Base-by-base conservation (phyloP, 1,140 invertebrate species). In the Zaprionus africanus region DNA sequence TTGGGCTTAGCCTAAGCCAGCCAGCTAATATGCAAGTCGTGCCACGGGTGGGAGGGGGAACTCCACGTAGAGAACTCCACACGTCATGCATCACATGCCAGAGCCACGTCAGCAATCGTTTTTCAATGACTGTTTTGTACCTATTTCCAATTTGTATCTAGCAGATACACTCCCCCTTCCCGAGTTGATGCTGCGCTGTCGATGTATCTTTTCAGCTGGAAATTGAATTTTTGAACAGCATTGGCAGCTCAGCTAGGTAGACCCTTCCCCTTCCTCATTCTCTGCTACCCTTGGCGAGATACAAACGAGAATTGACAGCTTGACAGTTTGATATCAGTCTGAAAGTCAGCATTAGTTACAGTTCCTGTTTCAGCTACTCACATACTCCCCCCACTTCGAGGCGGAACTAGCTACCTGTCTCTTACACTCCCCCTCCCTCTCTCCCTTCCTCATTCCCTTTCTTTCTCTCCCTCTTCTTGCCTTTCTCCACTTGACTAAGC, bases 211-310 rank as follows among this genome's bases (percentile, higher is more conserved):
- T 81, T 87, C 83, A 86, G 70, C 70, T 90, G 85, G 85, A 90
- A 90, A 90, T 90, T 90, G 85, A 90, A 90, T 90, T 90, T 90
- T 90, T 90, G 86, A 90, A 67, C 82, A 90, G 80, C 69, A 76
- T 62, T 74, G 71, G 65, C 72, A 79, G 60, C 74, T 36, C 51
- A 34, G 4, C 60, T 46, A 12, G 26, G 12, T 17, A 43, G 43
- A 49, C 4, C 2, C 19, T 12, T 19, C 19, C 19, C 17, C 1
- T 4, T 22, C 19, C 9, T 9, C 22, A 22, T 54, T 11, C 36
- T 19, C 19, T 24, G 43, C 28, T 68, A 38, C 54, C 41, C 26
- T 34, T 78, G 61, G 54, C 59, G 54, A 74, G 54, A 74, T 81
- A 46, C 81, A 90, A 90, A 90, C 79, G 65, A 79, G 85, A 90